Evolutionary conservation across 2,113 vertebrate species (phyloP), one percentile per base, ranked within the genome.

Genomic region (Chaenocephalus aceratus): DNA sequence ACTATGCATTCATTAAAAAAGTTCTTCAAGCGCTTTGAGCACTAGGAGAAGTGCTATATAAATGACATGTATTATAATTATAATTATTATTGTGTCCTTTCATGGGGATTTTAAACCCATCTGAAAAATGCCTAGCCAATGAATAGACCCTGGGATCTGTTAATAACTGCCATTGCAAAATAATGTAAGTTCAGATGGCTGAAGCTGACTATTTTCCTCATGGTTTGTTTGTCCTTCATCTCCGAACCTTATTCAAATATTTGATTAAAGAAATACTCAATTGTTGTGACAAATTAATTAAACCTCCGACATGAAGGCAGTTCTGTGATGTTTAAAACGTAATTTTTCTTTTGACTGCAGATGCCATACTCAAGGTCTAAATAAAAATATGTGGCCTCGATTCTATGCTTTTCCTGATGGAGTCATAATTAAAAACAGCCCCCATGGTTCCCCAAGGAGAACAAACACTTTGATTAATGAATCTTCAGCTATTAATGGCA

Each of bases 391-490:
- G 10, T 88, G 76, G 69, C 81, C 86, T 80, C 66, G 52, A 86
- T 85, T 80, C 72, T 62, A 44, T 21, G 57, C 56, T 81, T 7
- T 71, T 68, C 10, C 73, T 77, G 59, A 66, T 56, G 48, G 59
- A 67, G n/a, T 77, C 75, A 79, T 91, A 87, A 92, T 92, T 90
- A 91, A 84, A 66, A 88, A 79, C 79, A 64, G 30, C 77, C 85
- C 75, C 68, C 30, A 53, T 75, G 86, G 85, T 71, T 91, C 81
- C 82, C 79, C 80, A 53, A 36, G 77, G 77, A 90, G 62, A 78
- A 80, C 30, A 82, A 89, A 82, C 75, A 88, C 87, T 80, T 90
- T 89, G 78, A 89, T 91, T 90, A 90, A 91, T 88, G 81, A 90
- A 87, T 86, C 66, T 77, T 18, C 49, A 51, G 13, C 46, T 86